Evolutionary conservation across 2,888 invertebrate genomes (phyloP).

Genomic region (Charanyca ferruginea): DNA sequence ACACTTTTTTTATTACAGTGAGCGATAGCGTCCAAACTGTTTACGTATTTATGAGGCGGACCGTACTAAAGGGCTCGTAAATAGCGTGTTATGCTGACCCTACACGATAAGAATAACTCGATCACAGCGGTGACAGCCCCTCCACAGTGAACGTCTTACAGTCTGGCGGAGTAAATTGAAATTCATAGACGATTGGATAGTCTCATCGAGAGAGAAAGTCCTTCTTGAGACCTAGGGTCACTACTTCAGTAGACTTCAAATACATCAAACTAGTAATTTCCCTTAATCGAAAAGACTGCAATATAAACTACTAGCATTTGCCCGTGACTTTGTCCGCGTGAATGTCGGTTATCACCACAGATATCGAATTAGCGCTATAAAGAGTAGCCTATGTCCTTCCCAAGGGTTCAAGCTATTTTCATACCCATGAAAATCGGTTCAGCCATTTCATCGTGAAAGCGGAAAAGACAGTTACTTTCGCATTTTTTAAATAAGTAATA

Average conservation of each 20-base stretch:
- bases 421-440: too few relatives aligned
- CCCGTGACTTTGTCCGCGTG: too few relatives aligned
- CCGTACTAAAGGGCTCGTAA: conserved; percentile 61
- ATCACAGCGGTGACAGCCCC: conserved; percentile 37
- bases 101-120: conserved; percentile 43
- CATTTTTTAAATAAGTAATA: too few relatives aligned
- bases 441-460: too few relatives aligned
- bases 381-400: too few relatives aligned
- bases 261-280: too few relatives aligned
- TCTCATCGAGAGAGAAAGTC: conserved; percentile 1
- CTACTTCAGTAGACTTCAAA: neutral
- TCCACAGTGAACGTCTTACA: neutral
- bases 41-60: conserved; percentile 61
- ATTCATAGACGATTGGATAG: conserved; percentile 36
- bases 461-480: too few relatives aligned
- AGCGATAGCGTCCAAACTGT: conserved; percentile 50
- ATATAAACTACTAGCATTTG: too few relatives aligned
- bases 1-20: conserved; percentile 50
- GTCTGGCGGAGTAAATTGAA: conserved; percentile 34
- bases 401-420: too few relatives aligned
- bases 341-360: too few relatives aligned
- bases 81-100: conserved; percentile 58
- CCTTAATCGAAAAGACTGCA: too few relatives aligned
- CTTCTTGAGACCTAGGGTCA: conserved; percentile 11
- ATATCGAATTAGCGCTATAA: too few relatives aligned